These are phyloP conservation scores for Zaprionus bogoriensis DNA, from an alignment of 2,888 invertebrate species.

Conservation along the genomic window DNA sequence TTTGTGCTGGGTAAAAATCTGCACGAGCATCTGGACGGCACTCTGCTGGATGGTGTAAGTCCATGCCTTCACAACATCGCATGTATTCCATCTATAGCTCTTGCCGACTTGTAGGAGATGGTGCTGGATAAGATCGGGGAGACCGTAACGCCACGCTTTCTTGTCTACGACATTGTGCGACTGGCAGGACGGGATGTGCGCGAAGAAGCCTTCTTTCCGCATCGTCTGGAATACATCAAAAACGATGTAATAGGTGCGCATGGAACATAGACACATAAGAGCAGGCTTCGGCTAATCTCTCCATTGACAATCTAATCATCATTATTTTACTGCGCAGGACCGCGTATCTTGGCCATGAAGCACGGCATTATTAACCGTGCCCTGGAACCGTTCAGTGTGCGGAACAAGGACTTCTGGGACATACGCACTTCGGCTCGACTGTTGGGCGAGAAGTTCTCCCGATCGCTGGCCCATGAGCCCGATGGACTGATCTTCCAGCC, in stretches of 20 bases:
- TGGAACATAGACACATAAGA: too few species aligned
- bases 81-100: background rate
- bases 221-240: conserved; percentile 90
- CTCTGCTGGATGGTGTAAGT: conserved; percentile 95
- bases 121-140: conserved; percentile 93
- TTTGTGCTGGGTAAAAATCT: conserved; percentile 91
- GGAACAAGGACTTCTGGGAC: conserved; percentile 96
- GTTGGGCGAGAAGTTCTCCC: conserved; percentile 92
- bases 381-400: conserved; percentile 94
- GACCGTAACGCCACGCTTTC: conserved; percentile 91
- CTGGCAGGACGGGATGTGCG: conserved; percentile 91
- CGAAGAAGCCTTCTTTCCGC: conserved; percentile 89
- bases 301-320: too few species aligned
- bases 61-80: background rate
- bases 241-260: conserved; percentile 86
- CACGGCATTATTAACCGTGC: conserved; percentile 89
- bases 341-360: conserved; percentile 89
- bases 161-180: conserved; percentile 96
- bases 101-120: conserved; percentile 91
- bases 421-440: conserved; percentile 88
- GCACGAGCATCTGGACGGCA: conserved; percentile 88
- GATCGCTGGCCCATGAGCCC: conserved; percentile 94
- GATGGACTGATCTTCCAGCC: conserved; percentile 99
- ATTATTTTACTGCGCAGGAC: conserved; percentile 56
- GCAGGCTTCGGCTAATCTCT: too few species aligned